phyloP scores from a whole-genome alignment of 1,140 invertebrate species.

The Euura lappo region DNA sequence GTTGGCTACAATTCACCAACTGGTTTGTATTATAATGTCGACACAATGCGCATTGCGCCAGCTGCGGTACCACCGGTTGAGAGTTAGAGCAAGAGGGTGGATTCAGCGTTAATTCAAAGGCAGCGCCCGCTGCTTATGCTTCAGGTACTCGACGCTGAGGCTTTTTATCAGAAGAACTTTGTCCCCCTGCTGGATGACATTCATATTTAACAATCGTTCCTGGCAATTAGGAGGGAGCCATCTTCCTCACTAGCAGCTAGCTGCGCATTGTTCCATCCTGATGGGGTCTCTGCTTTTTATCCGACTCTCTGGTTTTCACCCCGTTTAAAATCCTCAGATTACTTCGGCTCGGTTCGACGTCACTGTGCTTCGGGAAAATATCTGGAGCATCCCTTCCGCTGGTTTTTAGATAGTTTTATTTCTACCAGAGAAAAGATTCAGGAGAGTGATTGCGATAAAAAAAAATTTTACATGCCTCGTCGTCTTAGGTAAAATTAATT shows the following conservation, averaged over 20 bases:
- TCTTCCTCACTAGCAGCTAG: constrained; percentile 32
- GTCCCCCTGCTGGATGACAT: constrained; percentile 21
- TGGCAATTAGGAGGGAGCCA: constrained; percentile 44
- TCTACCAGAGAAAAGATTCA: too few species aligned
- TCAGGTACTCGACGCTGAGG: too few species aligned
- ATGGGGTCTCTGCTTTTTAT: neutral
- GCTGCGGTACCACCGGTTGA: neutral
- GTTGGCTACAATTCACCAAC: neutral
- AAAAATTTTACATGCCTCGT: too few species aligned
- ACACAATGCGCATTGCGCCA: neutral
- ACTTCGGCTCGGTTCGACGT: constrained; percentile 15
- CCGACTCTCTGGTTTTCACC: too few species aligned
- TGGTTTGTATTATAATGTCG: neutral
- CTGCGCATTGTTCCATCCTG: constrained; percentile 31
- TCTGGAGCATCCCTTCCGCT: neutral
- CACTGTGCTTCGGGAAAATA: neutral
- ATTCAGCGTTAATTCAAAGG: neutral
- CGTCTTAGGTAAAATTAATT: too few species aligned
- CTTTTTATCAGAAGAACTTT: too few species aligned
- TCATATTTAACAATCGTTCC: constrained; percentile 42
- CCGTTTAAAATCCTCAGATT: constrained; percentile 17
- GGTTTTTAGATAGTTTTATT: neutral
- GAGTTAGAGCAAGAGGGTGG: neutral
- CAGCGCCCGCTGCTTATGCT: neutral
- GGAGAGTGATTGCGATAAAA: too few species aligned